Conservation (phyloP, 2,113 vertebrate genomes). For the Dromiciops gliroides region DNA sequence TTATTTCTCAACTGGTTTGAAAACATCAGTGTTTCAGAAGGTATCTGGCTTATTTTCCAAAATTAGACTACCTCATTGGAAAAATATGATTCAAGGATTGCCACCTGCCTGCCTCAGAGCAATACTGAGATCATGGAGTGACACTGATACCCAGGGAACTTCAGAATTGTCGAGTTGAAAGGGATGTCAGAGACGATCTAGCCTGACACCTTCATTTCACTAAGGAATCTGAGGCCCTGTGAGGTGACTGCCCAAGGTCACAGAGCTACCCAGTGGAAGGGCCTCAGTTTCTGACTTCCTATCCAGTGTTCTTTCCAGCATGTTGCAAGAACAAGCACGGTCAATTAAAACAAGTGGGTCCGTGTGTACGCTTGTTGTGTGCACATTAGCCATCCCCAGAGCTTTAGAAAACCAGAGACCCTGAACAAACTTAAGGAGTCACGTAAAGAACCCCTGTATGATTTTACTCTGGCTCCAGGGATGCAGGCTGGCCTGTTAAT, state of each 20-base stretch:
- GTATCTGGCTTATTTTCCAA: background rate
- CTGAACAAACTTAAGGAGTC: background rate
- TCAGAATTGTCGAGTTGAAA: background rate
- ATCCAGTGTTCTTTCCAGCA: background rate
- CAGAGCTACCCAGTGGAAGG: background rate
- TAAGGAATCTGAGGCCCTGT: background rate
- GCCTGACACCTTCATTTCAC: background rate
- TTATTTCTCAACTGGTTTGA: background rate
- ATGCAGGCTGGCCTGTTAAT: slow-evolving; percentile 9
- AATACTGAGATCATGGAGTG: background rate
- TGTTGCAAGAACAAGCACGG: background rate
- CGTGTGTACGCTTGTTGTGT: slow-evolving; percentile 9
- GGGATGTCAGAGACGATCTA: background rate
- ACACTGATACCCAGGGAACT: background rate
- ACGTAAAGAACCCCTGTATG: background rate
- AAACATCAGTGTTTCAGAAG: background rate
- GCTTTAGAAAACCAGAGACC: slow-evolving; percentile 31
- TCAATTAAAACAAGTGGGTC: slow-evolving; percentile 15
- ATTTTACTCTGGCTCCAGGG: background rate
- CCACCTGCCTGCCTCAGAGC: background rate
- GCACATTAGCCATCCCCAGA: background rate
- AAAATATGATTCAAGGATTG: background rate
- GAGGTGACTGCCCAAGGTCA: slow-evolving; percentile 4
- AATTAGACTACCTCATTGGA: background rate
- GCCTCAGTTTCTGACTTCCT: background rate